Evolutionary conservation across 2,113 vertebrate species (phyloP).

Genomic region (Melospiza georgiana): DNA sequence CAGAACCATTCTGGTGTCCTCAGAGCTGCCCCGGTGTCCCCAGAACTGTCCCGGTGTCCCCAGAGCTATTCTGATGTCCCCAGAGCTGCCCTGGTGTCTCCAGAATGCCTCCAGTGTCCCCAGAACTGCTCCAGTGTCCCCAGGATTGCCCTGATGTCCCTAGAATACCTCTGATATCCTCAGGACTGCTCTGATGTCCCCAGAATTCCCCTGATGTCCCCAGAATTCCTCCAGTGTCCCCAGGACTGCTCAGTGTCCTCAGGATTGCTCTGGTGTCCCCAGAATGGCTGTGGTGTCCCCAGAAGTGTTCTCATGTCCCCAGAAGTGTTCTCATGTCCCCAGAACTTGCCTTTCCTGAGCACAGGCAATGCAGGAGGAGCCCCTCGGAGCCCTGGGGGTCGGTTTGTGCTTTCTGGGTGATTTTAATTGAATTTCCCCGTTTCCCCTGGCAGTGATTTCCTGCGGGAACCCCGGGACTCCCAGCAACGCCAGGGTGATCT

Average conservation of each 20-base stretch:
- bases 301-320: not conserved
- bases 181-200: accelerated
- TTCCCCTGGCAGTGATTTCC: not conserved
- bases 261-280: not conserved
- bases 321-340: not conserved
- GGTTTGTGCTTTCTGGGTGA: accelerated
- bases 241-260: not conserved
- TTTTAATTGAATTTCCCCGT: accelerated
- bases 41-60: too few relatives aligned
- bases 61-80: too few relatives aligned
- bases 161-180: accelerated
- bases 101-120: too few relatives aligned
- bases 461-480: not conserved
- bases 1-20: accelerated
- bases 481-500: not conserved
- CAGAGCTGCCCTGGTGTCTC: not conserved
- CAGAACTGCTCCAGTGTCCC: too few relatives aligned
- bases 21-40: too few relatives aligned
- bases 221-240: accelerated
- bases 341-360: not conserved
- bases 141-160: too few relatives aligned
- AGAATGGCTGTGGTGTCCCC: not conserved
- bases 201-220: accelerated
- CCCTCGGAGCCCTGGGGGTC: accelerated
- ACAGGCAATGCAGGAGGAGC: not conserved